A percentile compares a stretch with the other conserved stretches of the same genome.
phyloP scores from a whole-genome alignment of 2,888 invertebrate genomes.

The Aphidius colemani region DNA sequence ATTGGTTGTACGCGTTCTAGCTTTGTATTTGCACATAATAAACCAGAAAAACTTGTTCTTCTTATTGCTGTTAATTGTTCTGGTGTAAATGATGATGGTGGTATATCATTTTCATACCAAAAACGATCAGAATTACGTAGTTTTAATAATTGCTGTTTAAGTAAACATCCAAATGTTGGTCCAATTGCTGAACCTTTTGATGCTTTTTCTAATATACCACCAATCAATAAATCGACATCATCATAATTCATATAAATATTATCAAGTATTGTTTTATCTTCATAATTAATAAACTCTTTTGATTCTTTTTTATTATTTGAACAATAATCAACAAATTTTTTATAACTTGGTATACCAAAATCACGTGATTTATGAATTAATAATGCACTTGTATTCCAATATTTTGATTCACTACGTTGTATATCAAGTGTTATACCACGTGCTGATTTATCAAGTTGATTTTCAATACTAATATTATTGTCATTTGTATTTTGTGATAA shows the following conservation, averaged over 20 bases:
- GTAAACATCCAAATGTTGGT: constrained; percentile 84
- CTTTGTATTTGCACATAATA: constrained; percentile 77
- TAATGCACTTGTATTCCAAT: constrained; percentile 58
- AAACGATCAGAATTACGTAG: constrained; percentile 87
- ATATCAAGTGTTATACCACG: constrained; percentile 67
- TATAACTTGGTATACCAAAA: constrained; percentile 80
- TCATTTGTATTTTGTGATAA: constrained; percentile 70
- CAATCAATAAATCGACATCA: constrained; percentile 85
- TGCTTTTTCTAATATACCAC: constrained; percentile 81
- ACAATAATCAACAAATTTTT: constrained; percentile 70
- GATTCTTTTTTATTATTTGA: constrained; percentile 24
- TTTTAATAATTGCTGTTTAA: constrained; percentile 81
- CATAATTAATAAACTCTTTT: constrained; percentile 38
- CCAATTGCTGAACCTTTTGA: constrained; percentile 82
- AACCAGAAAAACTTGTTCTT: constrained; percentile 77
- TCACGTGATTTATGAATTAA: constrained; percentile 73
- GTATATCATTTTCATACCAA: constrained; percentile 95
- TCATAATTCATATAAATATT: constrained; percentile 65
- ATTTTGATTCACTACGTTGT: constrained; percentile 46
- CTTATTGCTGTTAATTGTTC: constrained; percentile 82
- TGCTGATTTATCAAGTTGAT: constrained; percentile 70
- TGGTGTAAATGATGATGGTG: constrained; percentile 79
- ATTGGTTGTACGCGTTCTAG: constrained; percentile 80
- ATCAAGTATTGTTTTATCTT: constrained; percentile 41
- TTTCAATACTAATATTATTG: constrained; percentile 64